Conservation (phyloP, 2,113 vertebrate species). For the Paramisgurnus dabryanus region DNA sequence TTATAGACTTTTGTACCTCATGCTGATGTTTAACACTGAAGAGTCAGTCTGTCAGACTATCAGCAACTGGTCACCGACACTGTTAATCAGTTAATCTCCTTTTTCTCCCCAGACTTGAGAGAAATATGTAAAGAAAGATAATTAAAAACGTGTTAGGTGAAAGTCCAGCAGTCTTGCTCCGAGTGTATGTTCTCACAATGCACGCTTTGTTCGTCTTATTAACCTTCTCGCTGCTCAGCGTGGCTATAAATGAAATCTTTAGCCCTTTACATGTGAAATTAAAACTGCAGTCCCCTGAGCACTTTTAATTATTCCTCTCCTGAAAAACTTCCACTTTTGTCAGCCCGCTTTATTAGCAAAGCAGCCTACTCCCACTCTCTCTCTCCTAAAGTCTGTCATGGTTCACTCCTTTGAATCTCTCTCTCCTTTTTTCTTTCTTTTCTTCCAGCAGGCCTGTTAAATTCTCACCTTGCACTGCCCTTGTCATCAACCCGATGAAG, state of each 20-base stretch:
- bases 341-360: conserved; percentile 70
- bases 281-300: conserved; percentile 84
- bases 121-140: conserved; percentile 77
- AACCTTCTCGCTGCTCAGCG: conserved; percentile 78
- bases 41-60: conserved; percentile 63
- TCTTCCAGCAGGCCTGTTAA: conserved; percentile 87
- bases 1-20: conserved; percentile 56
- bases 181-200: conserved; percentile 79
- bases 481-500: conserved; percentile 99
- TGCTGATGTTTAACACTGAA: conserved; percentile 54
- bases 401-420: conserved; percentile 73
- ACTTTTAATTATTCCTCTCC: conserved; percentile 84
- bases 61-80: conserved; percentile 71
- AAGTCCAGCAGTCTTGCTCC: conserved; percentile 76
- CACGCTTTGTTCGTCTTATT: conserved; percentile 83
- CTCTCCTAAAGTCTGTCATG: conserved; percentile 74
- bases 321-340: conserved; percentile 80
- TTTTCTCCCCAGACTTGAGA: conserved; percentile 60
- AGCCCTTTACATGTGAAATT: conserved; percentile 85
- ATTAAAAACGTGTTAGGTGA: conserved; percentile 85
- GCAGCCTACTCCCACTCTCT: conserved; percentile 55
- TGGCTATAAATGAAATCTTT: conserved; percentile 86
- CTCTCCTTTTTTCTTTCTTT: conserved; percentile 45
- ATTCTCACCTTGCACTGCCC: conserved; percentile 99
- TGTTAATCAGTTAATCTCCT: conserved; percentile 79